Conservation (phyloP, 2,113 vertebrate species). For the Elachura formosa region DNA sequence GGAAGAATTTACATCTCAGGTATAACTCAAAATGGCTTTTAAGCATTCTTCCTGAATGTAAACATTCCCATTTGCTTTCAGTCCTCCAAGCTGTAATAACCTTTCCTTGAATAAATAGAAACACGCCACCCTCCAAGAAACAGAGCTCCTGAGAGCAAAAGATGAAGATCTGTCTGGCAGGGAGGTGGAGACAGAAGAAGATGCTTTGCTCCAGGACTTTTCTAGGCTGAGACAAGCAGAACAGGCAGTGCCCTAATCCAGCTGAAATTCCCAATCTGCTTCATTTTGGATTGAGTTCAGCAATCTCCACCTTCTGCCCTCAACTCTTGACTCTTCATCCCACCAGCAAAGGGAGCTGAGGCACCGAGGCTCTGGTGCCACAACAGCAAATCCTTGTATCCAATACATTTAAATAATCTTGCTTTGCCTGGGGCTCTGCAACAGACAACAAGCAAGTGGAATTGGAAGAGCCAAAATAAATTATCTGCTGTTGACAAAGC, state of each 20-base stretch:
- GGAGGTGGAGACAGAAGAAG: not conserved
- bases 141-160: not conserved
- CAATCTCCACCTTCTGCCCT: not conserved
- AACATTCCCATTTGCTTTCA: not conserved
- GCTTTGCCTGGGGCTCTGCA: not conserved
- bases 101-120: not conserved
- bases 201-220: not conserved
- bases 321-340: not conserved
- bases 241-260: not conserved
- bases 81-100: not conserved
- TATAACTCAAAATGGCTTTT: not conserved
- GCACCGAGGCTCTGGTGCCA: not conserved
- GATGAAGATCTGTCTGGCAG: not conserved
- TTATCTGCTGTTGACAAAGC: constrained; percentile 45
- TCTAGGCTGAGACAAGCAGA: not conserved
- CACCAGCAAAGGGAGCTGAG: not conserved
- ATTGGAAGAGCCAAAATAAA: constrained; percentile 11
- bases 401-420: constrained; percentile 33
- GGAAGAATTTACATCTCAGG: not conserved
- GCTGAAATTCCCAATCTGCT: not conserved
- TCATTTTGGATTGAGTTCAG: not conserved
- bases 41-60: not conserved
- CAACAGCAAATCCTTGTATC: not conserved
- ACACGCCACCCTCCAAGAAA: not conserved
- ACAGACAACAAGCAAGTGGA: not conserved